Base-by-base conservation (phyloP, 2,888 invertebrate species). In the Folsomia manolachei region DNA sequence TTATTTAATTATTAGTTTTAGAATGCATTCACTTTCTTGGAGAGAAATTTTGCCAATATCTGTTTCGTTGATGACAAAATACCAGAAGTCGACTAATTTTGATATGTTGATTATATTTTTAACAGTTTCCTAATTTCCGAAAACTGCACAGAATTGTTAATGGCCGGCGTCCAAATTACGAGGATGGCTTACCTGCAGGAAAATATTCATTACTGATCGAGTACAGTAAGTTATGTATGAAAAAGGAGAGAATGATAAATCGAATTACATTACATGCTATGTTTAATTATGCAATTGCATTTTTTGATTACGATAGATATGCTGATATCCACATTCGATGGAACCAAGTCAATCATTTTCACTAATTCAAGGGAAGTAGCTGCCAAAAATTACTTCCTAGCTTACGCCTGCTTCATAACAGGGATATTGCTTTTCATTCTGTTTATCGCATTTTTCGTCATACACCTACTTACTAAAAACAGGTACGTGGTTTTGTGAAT, bases 71-170 rank as follows among this genome's bases (percentile, higher is more conserved):
- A n/a, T n/a, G n/a, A n/a, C n/a, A n/a, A n/a, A n/a, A n/a, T n/a
- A n/a, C n/a, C n/a, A n/a, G n/a, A n/a, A n/a, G n/a, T n/a, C n/a
- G n/a, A n/a, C n/a, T n/a, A n/a, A n/a, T n/a, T n/a, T n/a, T n/a
- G n/a, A n/a, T n/a, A n/a, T n/a, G n/a, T n/a, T n/a, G n/a, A n/a
- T n/a, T n/a, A n/a, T n/a, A n/a, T n/a, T n/a, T n/a, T n/a, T n/a
- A n/a, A n/a, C n/a, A n/a, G n/a, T 76, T 76, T 27, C 76, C 76
- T 11, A 67, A 71, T 61, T 76, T 74, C 61, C 27, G 74, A 56
- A 76, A 76, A 52, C 18, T 76, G 24, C 68, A 76, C 23, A 53
- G 76, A 52, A 71, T 74, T 51, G 63, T 76, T 0, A 62, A 76
- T 19, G 27, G 64, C 1, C 21, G 39, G 1, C 4, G 52, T n/a